Conservation (phyloP, 2,113 vertebrate species). For the Seriola quinqueradiata region DNA sequence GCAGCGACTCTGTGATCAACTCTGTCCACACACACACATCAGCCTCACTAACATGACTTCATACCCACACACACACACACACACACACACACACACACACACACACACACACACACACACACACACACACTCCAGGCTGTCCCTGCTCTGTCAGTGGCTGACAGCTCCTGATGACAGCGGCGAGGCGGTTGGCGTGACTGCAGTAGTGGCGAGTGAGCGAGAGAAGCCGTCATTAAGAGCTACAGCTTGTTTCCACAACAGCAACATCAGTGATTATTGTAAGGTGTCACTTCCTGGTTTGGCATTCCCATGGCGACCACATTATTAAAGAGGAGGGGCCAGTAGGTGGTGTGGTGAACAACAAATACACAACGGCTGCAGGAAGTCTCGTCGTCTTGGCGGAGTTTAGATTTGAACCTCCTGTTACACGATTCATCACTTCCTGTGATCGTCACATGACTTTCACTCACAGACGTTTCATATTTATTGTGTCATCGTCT, state of each 20-base stretch:
- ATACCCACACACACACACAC: slow-evolving; percentile 13
- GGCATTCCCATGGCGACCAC: slow-evolving; percentile 7
- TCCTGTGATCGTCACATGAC: background rate
- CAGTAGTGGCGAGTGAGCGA: background rate
- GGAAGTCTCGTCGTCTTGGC: slow-evolving; percentile 16
- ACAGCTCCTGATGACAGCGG: slow-evolving; percentile 45
- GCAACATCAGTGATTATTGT: slow-evolving; percentile 36
- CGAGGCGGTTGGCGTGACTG: slow-evolving; percentile 23
- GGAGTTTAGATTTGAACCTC: slow-evolving; percentile 1
- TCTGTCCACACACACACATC: slow-evolving; percentile 23
- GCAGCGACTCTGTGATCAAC: slow-evolving; percentile 35
- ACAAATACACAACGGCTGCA: slow-evolving; percentile 44
- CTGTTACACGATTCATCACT: slow-evolving; percentile 3
- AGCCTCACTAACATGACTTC: background rate
- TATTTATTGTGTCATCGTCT: background rate
- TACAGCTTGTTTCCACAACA: slow-evolving; percentile 71
- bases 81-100: slow-evolving; percentile 16
- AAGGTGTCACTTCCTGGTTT: slow-evolving; percentile 60
- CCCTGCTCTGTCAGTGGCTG: slow-evolving; percentile 59
- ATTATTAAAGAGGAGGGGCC: slow-evolving; percentile 9
- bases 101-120: slow-evolving; percentile 15
- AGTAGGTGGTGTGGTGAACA: background rate
- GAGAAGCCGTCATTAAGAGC: slow-evolving; percentile 33
- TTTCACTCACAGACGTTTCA: slow-evolving; percentile 10
- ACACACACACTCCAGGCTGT: slow-evolving; percentile 22